These are phyloP conservation scores for Sciurus niger DNA, from an alignment of 2,113 vertebrate genomes.

Conservation along the genomic window DNA sequence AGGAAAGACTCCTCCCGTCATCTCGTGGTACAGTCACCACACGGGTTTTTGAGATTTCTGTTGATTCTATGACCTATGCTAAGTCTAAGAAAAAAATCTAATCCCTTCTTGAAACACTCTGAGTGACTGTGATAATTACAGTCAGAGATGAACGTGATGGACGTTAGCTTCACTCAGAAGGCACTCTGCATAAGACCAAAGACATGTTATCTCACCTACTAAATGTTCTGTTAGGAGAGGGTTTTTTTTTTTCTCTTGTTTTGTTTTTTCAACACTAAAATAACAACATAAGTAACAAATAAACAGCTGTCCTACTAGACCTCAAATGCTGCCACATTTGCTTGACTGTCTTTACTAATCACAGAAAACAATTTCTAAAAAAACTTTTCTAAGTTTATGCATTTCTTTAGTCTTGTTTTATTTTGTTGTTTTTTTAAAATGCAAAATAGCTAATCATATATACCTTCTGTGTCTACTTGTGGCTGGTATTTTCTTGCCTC, in stretches of 20 bases:
- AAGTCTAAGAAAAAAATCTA: neutral
- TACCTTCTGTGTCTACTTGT: neutral
- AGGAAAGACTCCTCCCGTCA: neutral
- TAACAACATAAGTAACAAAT: slow-evolving; percentile 17
- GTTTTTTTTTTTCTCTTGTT: neutral
- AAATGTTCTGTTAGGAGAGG: neutral
- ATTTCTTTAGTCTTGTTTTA: neutral
- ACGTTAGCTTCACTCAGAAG: slow-evolving; percentile 7
- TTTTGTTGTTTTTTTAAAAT: neutral
- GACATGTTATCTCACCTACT: neutral
- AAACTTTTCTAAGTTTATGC: neutral
- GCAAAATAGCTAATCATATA: neutral
- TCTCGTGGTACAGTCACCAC: neutral
- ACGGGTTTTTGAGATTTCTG: neutral
- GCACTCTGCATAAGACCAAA: neutral
- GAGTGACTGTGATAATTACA: neutral
- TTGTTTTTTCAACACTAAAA: slow-evolving; percentile 22
- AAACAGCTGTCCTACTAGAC: neutral
- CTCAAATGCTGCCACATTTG: neutral
- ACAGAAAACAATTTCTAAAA: neutral
- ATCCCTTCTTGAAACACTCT: slow-evolving; percentile 7
- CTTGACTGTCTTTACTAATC: neutral
- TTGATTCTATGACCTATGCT: neutral
- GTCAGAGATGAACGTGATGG: neutral
- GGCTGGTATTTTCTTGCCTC: neutral